phyloP scores from a whole-genome alignment of 2,113 vertebrate species.

The Todiramphus chloris region DNA sequence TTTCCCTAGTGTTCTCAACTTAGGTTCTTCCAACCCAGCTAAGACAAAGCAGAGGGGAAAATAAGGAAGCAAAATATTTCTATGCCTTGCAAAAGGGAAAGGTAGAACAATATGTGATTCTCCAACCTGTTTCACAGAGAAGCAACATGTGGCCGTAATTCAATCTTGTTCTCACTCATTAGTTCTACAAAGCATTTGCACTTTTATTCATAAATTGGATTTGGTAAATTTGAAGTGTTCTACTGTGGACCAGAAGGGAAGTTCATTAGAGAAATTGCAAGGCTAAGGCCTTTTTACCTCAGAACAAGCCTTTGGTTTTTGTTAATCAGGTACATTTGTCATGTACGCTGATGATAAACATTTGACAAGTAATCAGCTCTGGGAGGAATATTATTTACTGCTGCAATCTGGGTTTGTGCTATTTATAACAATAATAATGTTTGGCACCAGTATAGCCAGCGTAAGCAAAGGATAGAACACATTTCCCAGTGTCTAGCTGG shows the following conservation, averaged over 20 bases:
- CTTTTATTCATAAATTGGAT: slow-evolving; percentile 9
- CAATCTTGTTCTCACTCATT: not conserved
- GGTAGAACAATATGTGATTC: not conserved
- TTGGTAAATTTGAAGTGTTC: not conserved
- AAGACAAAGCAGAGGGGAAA: not conserved
- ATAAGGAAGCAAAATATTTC: not conserved
- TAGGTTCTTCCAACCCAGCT: not conserved
- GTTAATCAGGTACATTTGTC: slow-evolving; percentile 41
- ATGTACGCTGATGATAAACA: slow-evolving; percentile 19
- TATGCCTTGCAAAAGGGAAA: not conserved
- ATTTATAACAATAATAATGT: slow-evolving; percentile 29
- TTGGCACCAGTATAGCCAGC: slow-evolving; percentile 1
- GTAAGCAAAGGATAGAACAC: not conserved
- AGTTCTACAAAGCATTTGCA: not conserved
- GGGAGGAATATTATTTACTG: slow-evolving; percentile 30
- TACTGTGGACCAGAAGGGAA: not conserved
- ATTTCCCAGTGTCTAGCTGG: not conserved
- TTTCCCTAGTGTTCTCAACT: not conserved
- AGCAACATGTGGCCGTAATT: not conserved
- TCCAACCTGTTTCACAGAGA: not conserved
- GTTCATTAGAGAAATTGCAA: slow-evolving; percentile 31
- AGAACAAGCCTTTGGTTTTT: slow-evolving; percentile 12
- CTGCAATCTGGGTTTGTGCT: slow-evolving; percentile 16
- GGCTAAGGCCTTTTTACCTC: not conserved
- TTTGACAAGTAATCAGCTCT: slow-evolving; percentile 39